Base-by-base conservation (phyloP, 2,797 vertebrate species). In the Coilia nasus region DNA sequence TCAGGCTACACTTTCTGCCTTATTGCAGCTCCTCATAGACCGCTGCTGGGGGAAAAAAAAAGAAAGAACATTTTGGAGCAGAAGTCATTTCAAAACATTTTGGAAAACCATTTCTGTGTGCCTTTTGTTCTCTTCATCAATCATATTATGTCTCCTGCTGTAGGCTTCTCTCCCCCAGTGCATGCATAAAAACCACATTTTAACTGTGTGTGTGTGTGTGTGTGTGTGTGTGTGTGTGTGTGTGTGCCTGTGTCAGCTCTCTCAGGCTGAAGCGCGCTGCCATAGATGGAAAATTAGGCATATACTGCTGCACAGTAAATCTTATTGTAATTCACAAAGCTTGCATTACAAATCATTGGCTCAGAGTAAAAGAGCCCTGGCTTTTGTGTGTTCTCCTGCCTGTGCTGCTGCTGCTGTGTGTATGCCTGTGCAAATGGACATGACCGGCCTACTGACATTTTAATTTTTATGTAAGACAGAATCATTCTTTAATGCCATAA, bases 221-320 rank as follows among this genome's bases (percentile, higher is more conserved):
- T 95, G 95, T 95, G 91, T 93, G 94, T 94, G 50, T 91, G 89
- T 90, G 84, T 93, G 94, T 95, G 95, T 95, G 91, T 93, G 94
- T 94, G 71, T 78, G 50, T 87, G 90, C 92, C 92, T 94, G 93
- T 94, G 93, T 93, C 93, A 93, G 89, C 87, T 89, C 91, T 92
- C 87, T 87, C 91, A 93, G 92, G 93, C 93, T 92, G 93, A 95
- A 95, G 91, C 90, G 89, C 91, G 91, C 85, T 86, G 92, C 89
- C 64, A 86, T 93, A 93, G 92, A 95, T 92, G 93, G 95, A 96
- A 97, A 96, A 96, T 94, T 92, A 96, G 93, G 95, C 94, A 91
- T 93, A 93, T 91, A 93, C 91, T 90, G 89, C 92, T 90, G 92
- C 90, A 94, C 94, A 95, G 94, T 96, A 96, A 96, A 93, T 96